Conservation (phyloP, 2,888 invertebrate species). For the Dinocampus coccinellae region DNA sequence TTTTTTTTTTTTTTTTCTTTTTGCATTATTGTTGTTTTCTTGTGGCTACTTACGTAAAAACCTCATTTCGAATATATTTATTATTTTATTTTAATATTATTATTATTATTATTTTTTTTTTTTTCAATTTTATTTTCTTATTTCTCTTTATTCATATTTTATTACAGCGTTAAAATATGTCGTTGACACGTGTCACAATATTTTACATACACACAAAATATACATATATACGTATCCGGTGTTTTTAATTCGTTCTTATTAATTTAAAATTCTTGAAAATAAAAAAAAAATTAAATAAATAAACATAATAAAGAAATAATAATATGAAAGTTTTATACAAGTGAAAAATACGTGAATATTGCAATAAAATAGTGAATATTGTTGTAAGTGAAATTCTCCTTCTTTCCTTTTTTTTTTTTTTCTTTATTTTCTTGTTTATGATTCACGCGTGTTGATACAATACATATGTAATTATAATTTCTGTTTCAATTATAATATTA, state of each 20-base stretch:
- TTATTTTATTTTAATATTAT: no score
- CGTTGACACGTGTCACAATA: constrained; percentile 24
- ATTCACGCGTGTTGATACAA: constrained; percentile 19
- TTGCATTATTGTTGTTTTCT: background rate
- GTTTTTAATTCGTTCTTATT: constrained; percentile 14
- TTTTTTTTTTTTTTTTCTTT: background rate
- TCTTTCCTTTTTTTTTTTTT: no score
- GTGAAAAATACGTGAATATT: background rate
- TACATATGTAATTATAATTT: constrained; percentile 10
- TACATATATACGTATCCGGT: background rate
- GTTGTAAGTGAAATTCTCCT: background rate
- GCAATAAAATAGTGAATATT: background rate
- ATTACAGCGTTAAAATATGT: constrained; percentile 4
- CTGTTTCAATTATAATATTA: background rate
- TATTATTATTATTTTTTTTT: background rate
- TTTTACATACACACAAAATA: background rate
- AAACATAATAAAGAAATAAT: no score
- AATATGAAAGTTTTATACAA: background rate
- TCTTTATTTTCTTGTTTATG: background rate
- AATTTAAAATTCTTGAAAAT: background rate
- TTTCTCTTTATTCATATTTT: no score
- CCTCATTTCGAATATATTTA: no score
- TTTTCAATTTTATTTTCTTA: background rate
- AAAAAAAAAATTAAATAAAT: no score
- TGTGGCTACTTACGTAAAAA: constrained; percentile 22